Percentiles rank a stretch among this genome's conserved stretches.
Evolutionary conservation across 2,888 invertebrate species (phyloP).

Genomic region (Tetrapedia diversipes): DNA sequence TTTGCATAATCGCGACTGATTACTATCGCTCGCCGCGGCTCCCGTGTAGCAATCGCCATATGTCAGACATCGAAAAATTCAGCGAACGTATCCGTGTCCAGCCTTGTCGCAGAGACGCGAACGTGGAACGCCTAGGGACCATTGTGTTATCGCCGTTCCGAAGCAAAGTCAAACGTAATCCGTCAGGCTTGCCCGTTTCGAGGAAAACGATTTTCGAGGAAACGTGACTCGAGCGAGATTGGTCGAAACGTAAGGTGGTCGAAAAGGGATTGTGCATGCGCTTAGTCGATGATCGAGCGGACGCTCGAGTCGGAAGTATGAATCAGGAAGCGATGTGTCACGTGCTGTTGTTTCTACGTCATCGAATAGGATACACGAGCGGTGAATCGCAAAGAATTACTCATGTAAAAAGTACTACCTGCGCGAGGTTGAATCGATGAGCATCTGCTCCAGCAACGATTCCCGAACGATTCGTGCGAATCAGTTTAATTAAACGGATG

Average conservation of each 20-base stretch:
- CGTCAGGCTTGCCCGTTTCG: not conserved
- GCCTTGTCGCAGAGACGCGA: not conserved
- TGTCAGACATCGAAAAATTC: constrained; percentile 50
- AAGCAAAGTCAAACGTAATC: constrained; percentile 11
- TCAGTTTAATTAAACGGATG: not conserved
- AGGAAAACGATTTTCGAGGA: not conserved
- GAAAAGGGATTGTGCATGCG: not conserved
- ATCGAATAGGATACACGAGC: constrained; percentile 51
- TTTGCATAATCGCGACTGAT: constrained; percentile 73
- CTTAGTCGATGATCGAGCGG: constrained; percentile 10
- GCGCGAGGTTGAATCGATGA: constrained; percentile 10
- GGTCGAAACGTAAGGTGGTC: not conserved
- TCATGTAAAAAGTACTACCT: constrained; percentile 43
- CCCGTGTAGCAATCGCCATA: constrained; percentile 41
- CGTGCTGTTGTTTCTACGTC: constrained; percentile 49
- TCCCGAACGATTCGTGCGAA: not conserved
- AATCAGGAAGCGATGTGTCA: constrained; percentile 59
- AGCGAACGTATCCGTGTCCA: constrained; percentile 27
- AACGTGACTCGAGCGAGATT: constrained; percentile 16
- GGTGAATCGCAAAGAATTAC: constrained; percentile 55
- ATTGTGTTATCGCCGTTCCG: constrained; percentile 9
- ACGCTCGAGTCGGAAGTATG: constrained; percentile 47
- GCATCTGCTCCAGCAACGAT: not conserved
- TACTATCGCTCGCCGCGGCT: constrained; percentile 56
- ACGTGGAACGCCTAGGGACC: not conserved